Conservation (phyloP, 2,113 vertebrate species). For the Oryctolagus cuniculus region DNA sequence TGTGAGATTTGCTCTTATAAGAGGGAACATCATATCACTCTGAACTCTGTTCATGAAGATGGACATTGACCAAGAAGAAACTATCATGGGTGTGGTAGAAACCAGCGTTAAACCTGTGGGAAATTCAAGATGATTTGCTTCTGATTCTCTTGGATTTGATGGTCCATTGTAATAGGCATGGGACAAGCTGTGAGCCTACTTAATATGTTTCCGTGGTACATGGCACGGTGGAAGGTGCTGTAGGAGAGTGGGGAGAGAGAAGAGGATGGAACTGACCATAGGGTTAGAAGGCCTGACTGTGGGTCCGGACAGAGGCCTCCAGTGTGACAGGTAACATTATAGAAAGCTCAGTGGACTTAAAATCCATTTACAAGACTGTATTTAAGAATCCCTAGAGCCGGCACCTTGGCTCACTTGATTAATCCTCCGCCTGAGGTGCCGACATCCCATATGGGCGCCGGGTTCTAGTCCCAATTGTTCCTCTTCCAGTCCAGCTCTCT, state of each 20-base stretch:
- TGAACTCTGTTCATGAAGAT: background rate
- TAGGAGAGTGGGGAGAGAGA: background rate
- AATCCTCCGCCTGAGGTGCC: too few relatives aligned
- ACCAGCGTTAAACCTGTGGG: background rate
- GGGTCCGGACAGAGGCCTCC: background rate
- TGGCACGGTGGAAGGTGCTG: background rate
- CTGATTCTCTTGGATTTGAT: background rate
- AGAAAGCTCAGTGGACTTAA: background rate
- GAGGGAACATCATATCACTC: background rate
- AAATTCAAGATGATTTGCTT: background rate
- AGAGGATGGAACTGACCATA: background rate
- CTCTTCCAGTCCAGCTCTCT: too few relatives aligned
- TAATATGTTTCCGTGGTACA: background rate
- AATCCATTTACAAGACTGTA: background rate
- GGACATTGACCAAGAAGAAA: constrained; percentile 19
- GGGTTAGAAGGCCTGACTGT: background rate
- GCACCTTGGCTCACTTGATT: too few relatives aligned
- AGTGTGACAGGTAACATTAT: background rate
- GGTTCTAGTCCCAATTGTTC: too few relatives aligned
- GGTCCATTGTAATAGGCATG: background rate
- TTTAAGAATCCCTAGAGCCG: background rate
- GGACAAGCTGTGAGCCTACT: background rate
- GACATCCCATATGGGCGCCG: too few relatives aligned
- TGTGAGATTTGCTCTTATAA: background rate
- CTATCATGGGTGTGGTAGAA: background rate